These are phyloP conservation scores for Mobula hypostoma DNA, from an alignment of 2,113 vertebrate genomes.

Conservation along the genomic window DNA sequence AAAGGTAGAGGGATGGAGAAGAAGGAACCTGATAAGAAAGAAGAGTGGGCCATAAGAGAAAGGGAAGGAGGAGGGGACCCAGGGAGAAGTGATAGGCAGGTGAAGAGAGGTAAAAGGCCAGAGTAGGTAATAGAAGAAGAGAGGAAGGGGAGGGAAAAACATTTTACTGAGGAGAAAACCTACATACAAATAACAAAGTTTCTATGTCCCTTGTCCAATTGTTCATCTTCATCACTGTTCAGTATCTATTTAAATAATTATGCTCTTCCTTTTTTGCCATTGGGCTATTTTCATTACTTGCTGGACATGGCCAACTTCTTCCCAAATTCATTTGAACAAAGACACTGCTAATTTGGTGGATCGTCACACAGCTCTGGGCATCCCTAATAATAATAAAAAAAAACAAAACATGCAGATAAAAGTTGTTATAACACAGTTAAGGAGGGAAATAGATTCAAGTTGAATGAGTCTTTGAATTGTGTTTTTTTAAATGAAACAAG, in stretches of 20 bases:
- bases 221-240: neutral
- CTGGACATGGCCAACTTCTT: neutral
- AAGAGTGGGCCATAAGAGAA: too few species aligned
- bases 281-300: neutral
- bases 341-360: neutral
- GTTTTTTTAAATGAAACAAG: too few species aligned
- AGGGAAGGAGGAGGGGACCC: too few species aligned
- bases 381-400: neutral
- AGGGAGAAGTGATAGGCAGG: too few species aligned
- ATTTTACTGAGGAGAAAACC: too few species aligned
- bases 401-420: neutral
- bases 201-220: neutral
- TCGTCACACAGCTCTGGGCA: neutral
- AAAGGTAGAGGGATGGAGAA: too few species aligned
- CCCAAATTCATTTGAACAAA: neutral
- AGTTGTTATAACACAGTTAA: neutral
- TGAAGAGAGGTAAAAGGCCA: too few species aligned
- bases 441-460: too few species aligned
- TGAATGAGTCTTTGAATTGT: too few species aligned
- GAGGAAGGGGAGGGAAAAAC: too few species aligned
- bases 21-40: too few species aligned
- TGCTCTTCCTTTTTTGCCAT: neutral
- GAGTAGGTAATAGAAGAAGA: too few species aligned
- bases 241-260: neutral
- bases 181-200: neutral